Evolutionary conservation across 2,113 vertebrate species (phyloP).

Genomic region (Hiodon alosoides): DNA sequence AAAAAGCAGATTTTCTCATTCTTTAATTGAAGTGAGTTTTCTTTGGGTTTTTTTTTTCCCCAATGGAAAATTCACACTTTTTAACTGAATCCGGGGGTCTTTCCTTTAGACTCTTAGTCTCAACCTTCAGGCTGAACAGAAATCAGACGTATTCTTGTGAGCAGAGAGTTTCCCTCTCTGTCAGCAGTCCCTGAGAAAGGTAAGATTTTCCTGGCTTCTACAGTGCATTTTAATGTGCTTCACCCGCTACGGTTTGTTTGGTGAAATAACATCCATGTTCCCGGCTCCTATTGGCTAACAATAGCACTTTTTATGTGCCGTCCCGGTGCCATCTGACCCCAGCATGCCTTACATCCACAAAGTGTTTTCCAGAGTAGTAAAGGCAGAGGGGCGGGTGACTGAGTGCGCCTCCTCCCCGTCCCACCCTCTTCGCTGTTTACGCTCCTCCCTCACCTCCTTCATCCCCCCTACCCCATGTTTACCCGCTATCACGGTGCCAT

Average conservation of each 20-base stretch:
- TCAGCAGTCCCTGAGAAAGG: constrained; percentile 70
- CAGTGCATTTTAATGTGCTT: constrained; percentile 63
- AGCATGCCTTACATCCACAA: constrained; percentile 28
- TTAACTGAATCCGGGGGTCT: constrained; percentile 17
- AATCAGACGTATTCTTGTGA: constrained; percentile 45
- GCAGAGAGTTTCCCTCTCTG: constrained; percentile 74
- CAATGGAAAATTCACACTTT: constrained; percentile 20
- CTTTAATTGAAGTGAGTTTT: not conserved
- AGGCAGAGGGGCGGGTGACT: constrained; percentile 24
- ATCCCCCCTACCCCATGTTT: constrained; percentile 12
- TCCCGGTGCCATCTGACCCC: constrained; percentile 19
- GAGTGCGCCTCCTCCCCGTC: not conserved
- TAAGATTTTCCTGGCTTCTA: constrained; percentile 74
- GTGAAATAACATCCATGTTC: constrained; percentile 71
- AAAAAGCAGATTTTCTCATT: not conserved
- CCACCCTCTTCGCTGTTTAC: not conserved
- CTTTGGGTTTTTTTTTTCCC: not conserved
- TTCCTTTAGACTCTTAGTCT: constrained; percentile 3
- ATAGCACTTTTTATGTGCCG: constrained; percentile 55
- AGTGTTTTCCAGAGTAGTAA: constrained; percentile 48
- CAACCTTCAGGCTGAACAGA: constrained; percentile 15
- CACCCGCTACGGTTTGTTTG: constrained; percentile 57
- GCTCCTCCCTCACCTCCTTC: not conserved
- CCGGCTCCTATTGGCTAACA: constrained; percentile 45
- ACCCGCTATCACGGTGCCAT: not conserved